These are phyloP conservation scores for Eurytoma adleriae DNA, from an alignment of 2,888 invertebrate species.

Conservation along the genomic window DNA sequence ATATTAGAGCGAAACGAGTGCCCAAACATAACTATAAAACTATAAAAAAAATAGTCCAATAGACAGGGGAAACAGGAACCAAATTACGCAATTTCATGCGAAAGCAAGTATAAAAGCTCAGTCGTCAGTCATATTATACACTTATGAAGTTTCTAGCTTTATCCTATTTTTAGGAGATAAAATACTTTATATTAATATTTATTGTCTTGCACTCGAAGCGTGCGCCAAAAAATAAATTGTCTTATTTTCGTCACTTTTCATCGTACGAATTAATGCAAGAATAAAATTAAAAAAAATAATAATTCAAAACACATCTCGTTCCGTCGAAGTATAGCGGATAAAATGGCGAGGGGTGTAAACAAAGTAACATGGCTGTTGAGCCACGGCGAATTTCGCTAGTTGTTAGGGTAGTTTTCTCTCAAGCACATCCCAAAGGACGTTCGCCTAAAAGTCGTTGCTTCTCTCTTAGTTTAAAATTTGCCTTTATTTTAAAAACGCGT, in stretches of 20 bases:
- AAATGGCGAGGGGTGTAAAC: slow-evolving; percentile 48
- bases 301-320: slow-evolving; percentile 38
- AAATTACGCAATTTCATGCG: slow-evolving; percentile 32
- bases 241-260: slow-evolving; percentile 48
- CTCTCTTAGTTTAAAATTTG: slow-evolving; percentile 5
- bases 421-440: slow-evolving; percentile 10
- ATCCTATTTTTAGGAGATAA: slow-evolving; percentile 46
- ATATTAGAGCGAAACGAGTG: slow-evolving; percentile 25
- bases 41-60: slow-evolving; percentile 29
- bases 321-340: slow-evolving; percentile 21
- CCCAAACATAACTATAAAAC: slow-evolving; percentile 41
- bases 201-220: slow-evolving; percentile 47
- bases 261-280: slow-evolving; percentile 37
- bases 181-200: slow-evolving; percentile 38
- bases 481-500: background rate
- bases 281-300: slow-evolving; percentile 21
- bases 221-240: slow-evolving; percentile 29
- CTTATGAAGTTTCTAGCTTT: slow-evolving; percentile 40
- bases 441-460: background rate
- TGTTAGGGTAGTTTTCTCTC: slow-evolving; percentile 23
- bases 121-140: slow-evolving; percentile 31
- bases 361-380: slow-evolving; percentile 65
- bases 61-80: slow-evolving; percentile 36
- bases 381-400: slow-evolving; percentile 64
- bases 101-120: slow-evolving; percentile 15